A percentile compares a stretch with the other conserved stretches of the same genome.
These are phyloP conservation scores for Crossaster papposus DNA, from an alignment of 53 echinoderm and acorn worm genomes.

Conservation along the genomic window DNA sequence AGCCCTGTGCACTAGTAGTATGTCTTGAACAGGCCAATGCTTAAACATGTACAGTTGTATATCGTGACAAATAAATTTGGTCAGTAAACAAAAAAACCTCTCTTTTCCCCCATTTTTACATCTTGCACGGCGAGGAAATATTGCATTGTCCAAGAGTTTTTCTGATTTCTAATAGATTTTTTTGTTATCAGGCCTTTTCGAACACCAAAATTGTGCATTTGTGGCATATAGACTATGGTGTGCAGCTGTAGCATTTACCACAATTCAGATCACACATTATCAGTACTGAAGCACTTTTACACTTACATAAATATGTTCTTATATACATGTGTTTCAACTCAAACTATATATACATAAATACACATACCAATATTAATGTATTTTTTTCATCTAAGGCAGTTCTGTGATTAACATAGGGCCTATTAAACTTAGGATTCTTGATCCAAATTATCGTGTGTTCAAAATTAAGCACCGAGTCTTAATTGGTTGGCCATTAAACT, in stretches of 20 bases:
- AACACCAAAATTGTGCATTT: not conserved
- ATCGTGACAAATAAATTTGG: no score
- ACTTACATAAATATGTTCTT: not conserved
- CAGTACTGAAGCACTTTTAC: not conserved
- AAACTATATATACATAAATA: slow-evolving; percentile 14
- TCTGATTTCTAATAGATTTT: no score
- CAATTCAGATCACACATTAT: not conserved
- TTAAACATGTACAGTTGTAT: no score
- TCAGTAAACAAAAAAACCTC: no score
- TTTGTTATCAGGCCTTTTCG: no score
- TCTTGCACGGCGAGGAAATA: no score
- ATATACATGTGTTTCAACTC: not conserved
- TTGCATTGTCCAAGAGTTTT: no score
- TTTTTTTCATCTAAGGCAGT: not conserved
- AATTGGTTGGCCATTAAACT: not conserved
- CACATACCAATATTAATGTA: not conserved
- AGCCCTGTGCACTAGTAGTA: no score
- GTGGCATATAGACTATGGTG: not conserved
- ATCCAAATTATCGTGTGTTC: not conserved
- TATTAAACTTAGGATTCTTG: not conserved
- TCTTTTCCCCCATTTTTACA: no score
- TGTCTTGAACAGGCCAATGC: no score
- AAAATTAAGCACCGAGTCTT: not conserved
- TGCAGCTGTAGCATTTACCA: not conserved
- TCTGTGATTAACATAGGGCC: not conserved